phyloP scores from a whole-genome alignment of 2,888 invertebrate genomes.

The Geotrupes spiniger region DNA sequence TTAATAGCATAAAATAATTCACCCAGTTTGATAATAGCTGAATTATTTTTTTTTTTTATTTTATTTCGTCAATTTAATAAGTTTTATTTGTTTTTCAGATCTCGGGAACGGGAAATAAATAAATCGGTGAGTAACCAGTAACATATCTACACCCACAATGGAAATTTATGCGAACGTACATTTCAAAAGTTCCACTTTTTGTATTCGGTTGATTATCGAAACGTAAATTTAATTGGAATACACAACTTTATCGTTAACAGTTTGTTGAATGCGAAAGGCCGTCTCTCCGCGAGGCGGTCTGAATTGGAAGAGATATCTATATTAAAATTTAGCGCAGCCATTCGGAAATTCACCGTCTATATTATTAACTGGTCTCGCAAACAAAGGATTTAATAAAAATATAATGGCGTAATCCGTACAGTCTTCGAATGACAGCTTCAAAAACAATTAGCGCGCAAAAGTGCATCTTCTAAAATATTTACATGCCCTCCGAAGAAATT shows the following conservation, averaged over 20 bases:
- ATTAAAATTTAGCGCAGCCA: constrained; percentile 29
- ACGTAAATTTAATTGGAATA: constrained; percentile 6
- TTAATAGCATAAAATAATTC: too few species aligned
- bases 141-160: too few species aligned
- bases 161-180: too few species aligned
- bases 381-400: constrained; percentile 21
- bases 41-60: too few species aligned
- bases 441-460: constrained; percentile 8
- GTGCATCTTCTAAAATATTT: background rate
- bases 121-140: too few species aligned
- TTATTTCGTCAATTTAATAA: too few species aligned
- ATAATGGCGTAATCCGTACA: too few species aligned
- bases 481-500: constrained; percentile 26
- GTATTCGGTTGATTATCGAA: too few species aligned
- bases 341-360: constrained; percentile 23
- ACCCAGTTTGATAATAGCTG: too few species aligned
- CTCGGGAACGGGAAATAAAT: too few species aligned
- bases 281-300: background rate
- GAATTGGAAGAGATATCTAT: constrained; percentile 18
- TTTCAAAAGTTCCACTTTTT: too few species aligned
- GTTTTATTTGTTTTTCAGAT: too few species aligned
- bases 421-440: background rate
- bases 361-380: constrained; percentile 18
- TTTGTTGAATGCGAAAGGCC: background rate
- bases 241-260: background rate